Evolutionary conservation across 2,797 vertebrate species (phyloP), one percentile per base, ranked within the genome.

Genomic region (Loriculus beryllinus): DNA sequence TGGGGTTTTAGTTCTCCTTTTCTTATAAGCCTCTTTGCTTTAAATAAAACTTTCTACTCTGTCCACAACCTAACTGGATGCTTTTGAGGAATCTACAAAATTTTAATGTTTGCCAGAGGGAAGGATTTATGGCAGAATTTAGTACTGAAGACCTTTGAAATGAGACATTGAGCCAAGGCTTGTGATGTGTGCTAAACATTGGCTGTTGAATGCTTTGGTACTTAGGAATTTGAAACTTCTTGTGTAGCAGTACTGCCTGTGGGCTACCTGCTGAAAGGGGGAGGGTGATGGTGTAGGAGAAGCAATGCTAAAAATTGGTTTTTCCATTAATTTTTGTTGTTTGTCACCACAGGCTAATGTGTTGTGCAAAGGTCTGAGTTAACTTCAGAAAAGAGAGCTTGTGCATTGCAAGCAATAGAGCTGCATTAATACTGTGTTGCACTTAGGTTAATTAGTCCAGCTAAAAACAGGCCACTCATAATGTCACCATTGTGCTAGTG

Each of bases 31-130:
- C 6, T 88, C 37, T 54, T 25, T 91, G 67, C 31, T 67, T 95
- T 84, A 56, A 71, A 28, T 67, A 80, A 75, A 93, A 49, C 21
- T 81, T 86, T 75, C 33, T 90, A 16, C n/a, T 84, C 52, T 82
- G 21, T 33, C 71, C 37, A 48, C 23, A 64, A n/a, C 26, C 29
- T 74, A 74, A 63, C 52, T 48, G 67, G 42, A 35, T 81, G 78
- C 25, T 86, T 88, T 87, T 49, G 78, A 80, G 63, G 35, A 89
- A 13, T 75, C 68, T 74, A 6, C 49, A 65, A 22, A 68, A 35
- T 31, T 68, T 82, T 85, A 33, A 87, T 49, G 72, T 69, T 83
- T 87, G 26, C 47, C 62, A 63, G 79, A 93, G 22, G 20, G 42
- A 43, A 57, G 33, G 14, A 25, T 57, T 85, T 82, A 21, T 51